A percentile compares a stretch with the other conserved stretches of the same genome.
Conservation (phyloP, 2,888 invertebrate species). For the Pachycephus smyrnensis region DNA sequence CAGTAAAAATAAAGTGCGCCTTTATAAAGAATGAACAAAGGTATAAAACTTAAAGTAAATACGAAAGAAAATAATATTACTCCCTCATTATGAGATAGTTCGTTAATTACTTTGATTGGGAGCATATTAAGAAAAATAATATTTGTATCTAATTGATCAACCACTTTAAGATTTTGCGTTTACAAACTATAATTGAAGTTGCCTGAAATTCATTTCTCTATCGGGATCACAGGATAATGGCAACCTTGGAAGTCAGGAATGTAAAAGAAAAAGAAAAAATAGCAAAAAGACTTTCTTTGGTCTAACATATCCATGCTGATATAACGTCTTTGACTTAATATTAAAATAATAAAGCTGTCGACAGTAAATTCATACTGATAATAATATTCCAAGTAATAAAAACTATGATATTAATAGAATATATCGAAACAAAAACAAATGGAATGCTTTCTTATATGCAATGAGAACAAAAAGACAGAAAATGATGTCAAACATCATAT, state of each 20-base stretch:
- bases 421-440: background rate
- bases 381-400: background rate
- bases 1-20: background rate
- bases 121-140: background rate
- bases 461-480: background rate
- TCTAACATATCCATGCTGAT: background rate
- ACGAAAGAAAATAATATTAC: background rate
- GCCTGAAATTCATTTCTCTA: background rate
- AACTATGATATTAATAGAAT: background rate
- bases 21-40: conserved; percentile 18
- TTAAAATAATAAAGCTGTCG: background rate
- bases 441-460: background rate
- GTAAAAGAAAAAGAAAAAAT: background rate
- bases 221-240: background rate
- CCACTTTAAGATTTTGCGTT: background rate
- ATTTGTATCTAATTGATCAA: background rate
- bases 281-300: background rate
- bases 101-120: background rate
- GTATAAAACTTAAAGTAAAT: conserved; percentile 5
- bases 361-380: background rate
- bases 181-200: background rate
- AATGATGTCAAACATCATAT: background rate
- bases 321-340: background rate
- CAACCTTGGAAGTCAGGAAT: background rate
- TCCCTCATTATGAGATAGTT: background rate